Base-by-base conservation (phyloP, 2,797 vertebrate species). In the Octomys mimax region DNA sequence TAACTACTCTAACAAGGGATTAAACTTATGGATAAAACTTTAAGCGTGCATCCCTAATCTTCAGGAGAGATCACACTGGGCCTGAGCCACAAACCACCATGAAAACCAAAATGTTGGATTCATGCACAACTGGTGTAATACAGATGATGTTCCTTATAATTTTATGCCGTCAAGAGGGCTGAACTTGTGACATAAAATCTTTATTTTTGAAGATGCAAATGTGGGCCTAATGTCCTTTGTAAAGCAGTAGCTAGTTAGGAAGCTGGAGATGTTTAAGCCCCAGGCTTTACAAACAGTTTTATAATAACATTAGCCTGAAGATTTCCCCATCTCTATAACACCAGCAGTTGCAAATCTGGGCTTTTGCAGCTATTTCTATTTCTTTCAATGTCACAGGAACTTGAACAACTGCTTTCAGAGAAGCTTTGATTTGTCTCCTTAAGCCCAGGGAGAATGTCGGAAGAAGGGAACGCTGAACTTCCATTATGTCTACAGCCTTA, bases 121-220 rank as follows among this genome's bases (percentile, higher is more conserved):
- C 0, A 0, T 82, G 26, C 85, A 77, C 89, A 93, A 85, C 21
- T 39, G 28, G 78, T 73, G 36, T 96, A 90, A 91, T 66, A 83
- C 94, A 85, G 82, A 62, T 6, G 12, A 52, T 49, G 42, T 93
- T 95, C 94, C 83, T 96, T 86, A 81, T 64, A 80, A 87, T 88
- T 97, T 93, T 88, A 81, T 92, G 75, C 49, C 89, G 79, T 97
- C 96, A 90, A 94, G 90, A 93, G 95, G 94, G 92, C 96, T 97
- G 73, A 96, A 97, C 89, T 92, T 87, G 54, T 94, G 96, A 89
- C 92, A 96, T 95, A 93, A 96, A 97, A 94, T 92, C 96, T 98
- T 95, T 92, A 85, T 97, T 85, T 85, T 96, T 77, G 62, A 82
- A 97, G 94, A 97, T 96, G 95, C 93, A 97, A 94, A 97, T 97